Base-by-base conservation (phyloP, 2,888 invertebrate species). In the Heliconius sara region DNA sequence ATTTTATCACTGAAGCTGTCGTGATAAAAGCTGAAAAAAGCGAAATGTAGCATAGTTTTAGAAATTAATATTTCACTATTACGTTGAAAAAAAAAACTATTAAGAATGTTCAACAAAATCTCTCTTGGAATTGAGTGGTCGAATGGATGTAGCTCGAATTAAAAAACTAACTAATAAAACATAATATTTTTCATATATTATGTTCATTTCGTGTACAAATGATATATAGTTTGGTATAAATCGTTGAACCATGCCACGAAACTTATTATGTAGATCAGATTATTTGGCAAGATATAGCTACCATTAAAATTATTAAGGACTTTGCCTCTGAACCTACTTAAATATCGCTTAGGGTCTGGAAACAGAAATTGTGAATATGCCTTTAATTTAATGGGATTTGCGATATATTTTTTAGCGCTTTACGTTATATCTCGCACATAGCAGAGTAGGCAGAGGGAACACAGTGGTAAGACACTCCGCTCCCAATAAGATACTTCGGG, bases 211-310 rank as follows among this genome's bases (percentile, higher is more conserved):
- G 39, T 68, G 68, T 30, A 30, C 16, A 57, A 52, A 34, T 47
- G n/a, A 57, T 57, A 30, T 52, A 34, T 73, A 25, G n/a, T 60
- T 73, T 16, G 60, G 4, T 7, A 1, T 73, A 34, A 60, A 34
- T n/a, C 34, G 25, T 85, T 85, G 82, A 82, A 84, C 79, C 84
- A 79, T 79, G 74, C 83, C 84, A 80, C 81, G 47, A 60, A 83
- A 79, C 81, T 76, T 83, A 82, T 80, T 84, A 73, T 81, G 73
- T 76, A 72, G 70, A 76, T 70, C 39, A 34, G 63, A 73, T 67
- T 76, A 70, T 68, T 79, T 68, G 74, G 76, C 80, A 76, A 76
- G 68, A 73, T 73, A 76, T 16, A 60, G 52, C 39, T 78, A 43
- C 16, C 60, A 68, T 63, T 76, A 79, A 79, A 80, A 81, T 79